Percentiles rank a stretch among this genome's conserved stretches.
Conservation (phyloP, 1,140 invertebrate species). For the Dreissena polymorpha region DNA sequence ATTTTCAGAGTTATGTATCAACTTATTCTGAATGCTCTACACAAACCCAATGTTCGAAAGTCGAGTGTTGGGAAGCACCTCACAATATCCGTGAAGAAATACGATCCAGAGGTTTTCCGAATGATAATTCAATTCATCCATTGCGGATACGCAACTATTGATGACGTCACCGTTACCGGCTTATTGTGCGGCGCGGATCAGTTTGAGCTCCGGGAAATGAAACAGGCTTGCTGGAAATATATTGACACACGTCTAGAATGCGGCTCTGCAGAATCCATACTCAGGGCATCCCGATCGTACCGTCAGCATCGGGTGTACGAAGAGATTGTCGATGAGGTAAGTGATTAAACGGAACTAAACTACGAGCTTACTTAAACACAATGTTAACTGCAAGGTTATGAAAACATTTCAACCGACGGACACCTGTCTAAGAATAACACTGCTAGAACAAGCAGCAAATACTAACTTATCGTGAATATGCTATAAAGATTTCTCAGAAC, state of each 20-base stretch:
- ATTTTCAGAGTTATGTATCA: conserved; percentile 47
- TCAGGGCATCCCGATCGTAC: conserved; percentile 6
- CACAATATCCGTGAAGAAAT: conserved; percentile 41
- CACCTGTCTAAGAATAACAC: too few relatives aligned
- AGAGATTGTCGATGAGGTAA: conserved; percentile 13
- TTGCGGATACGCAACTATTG: conserved; percentile 43
- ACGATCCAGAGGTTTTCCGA: conserved; percentile 52
- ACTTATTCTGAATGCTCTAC: conserved; percentile 32
- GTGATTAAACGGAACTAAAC: not conserved
- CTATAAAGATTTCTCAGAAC: too few relatives aligned
- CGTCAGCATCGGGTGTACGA: conserved; percentile 9
- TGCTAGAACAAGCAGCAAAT: too few relatives aligned
- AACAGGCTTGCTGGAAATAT: conserved; percentile 41
- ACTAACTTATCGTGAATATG: too few relatives aligned
- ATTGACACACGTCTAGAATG: conserved; percentile 19
- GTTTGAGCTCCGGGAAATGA: conserved; percentile 33
- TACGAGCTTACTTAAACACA: too few relatives aligned
- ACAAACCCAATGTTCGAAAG: conserved; percentile 8
- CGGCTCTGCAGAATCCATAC: not conserved
- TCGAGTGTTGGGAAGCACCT: not conserved
- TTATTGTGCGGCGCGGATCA: conserved; percentile 40
- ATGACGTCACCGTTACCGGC: conserved; percentile 33
- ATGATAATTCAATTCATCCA: conserved; percentile 49
- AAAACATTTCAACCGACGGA: too few relatives aligned
- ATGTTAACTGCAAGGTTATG: too few relatives aligned